These are phyloP conservation scores for Mormyrus lacerda DNA, from an alignment of 2,113 vertebrate species.

Conservation along the genomic window DNA sequence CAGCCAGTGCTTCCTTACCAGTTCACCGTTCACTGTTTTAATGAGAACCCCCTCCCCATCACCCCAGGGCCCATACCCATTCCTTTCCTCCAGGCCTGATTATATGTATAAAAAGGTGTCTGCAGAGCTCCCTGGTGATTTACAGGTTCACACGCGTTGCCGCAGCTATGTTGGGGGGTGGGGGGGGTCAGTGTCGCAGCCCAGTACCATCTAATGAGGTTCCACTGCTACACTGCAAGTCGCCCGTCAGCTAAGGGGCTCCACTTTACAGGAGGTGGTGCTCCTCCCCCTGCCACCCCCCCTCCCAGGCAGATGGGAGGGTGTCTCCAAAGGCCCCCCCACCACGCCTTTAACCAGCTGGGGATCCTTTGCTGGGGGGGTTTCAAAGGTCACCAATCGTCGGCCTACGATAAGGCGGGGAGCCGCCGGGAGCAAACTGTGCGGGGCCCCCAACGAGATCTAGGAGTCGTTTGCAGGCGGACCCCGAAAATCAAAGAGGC, in stretches of 20 bases:
- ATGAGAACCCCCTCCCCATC: constrained; percentile 32
- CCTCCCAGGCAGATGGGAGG: constrained; percentile 3
- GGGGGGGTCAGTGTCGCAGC: constrained; percentile 6
- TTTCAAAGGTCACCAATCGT: background rate
- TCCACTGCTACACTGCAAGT: background rate
- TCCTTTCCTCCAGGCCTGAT: constrained; percentile 34
- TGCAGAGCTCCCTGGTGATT: constrained; percentile 23
- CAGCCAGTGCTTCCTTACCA: constrained; percentile 10
- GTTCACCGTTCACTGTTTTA: constrained; percentile 29
- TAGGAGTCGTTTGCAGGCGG: background rate
- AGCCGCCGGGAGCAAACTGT: background rate
- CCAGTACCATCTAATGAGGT: constrained; percentile 29
- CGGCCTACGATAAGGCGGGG: background rate
- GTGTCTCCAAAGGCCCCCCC: background rate
- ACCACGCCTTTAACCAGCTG: background rate
- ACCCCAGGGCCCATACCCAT: constrained; percentile 28
- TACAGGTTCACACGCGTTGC: constrained; percentile 23
- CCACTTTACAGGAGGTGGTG: background rate
- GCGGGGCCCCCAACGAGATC: background rate
- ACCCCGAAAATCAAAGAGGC: background rate
- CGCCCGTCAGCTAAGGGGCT: background rate
- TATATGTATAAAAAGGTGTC: constrained; percentile 33
- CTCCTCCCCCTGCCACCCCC: background rate
- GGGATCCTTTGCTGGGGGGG: background rate
- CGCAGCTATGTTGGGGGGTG: background rate